Percentiles rank a stretch among this genome's conserved stretches.
Conservation (phyloP, 2,113 vertebrate genomes). For the Clupea harengus region DNA sequence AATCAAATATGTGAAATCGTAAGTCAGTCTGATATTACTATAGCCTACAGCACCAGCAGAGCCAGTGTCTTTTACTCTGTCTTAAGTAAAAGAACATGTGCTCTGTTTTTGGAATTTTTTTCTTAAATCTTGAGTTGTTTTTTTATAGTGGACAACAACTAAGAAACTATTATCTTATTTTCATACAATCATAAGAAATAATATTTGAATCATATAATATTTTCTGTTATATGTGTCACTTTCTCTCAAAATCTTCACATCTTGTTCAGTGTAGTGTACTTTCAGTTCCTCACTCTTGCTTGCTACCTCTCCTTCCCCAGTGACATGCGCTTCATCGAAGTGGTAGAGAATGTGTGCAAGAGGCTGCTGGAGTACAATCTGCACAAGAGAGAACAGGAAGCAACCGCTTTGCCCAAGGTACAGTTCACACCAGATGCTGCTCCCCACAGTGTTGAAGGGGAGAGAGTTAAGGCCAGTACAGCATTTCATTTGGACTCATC, state of each 20-base stretch:
- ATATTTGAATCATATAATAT: no score
- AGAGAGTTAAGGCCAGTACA: not conserved
- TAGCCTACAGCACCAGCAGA: no score
- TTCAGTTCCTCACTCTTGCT: not conserved
- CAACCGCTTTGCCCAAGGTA: constrained; percentile 97
- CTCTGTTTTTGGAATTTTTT: not conserved
- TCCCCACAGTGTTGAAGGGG: not conserved
- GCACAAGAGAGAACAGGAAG: constrained; percentile 95
- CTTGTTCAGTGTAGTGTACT: not conserved
- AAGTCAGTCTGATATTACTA: constrained; percentile 66
- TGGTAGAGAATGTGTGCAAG: constrained; percentile 92
- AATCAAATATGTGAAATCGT: constrained; percentile 95
- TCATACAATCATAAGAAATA: no score
- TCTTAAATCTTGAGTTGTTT: not conserved
- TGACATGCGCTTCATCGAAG: constrained; percentile 93
- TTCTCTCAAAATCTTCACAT: no score
- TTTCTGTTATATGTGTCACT: no score
- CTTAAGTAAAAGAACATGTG: not conserved
- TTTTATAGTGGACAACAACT: not conserved
- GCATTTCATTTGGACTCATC: no score
- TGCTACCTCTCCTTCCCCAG: constrained; percentile 59
- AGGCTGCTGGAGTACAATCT: constrained; percentile 92
- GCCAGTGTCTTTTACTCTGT: not conserved
- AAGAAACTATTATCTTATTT: not conserved
- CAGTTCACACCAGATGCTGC: constrained; percentile 5